Evolutionary conservation across 2,113 vertebrate species (phyloP).

Genomic region (Neotoma lepida): DNA sequence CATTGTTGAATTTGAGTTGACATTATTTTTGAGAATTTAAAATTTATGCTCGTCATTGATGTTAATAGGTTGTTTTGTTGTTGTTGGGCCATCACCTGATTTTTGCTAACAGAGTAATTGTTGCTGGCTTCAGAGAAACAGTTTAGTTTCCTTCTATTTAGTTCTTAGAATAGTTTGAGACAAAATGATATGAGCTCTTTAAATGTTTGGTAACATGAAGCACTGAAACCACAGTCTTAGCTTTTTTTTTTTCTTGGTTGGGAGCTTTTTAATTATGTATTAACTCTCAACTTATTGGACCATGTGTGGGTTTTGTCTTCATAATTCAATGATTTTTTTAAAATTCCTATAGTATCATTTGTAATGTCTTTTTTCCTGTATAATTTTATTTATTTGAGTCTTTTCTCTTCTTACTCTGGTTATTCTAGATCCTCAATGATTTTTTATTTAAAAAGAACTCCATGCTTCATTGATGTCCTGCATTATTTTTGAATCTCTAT

Average conservation of each 20-base stretch:
- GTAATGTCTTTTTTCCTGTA: not conserved
- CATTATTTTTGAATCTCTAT: not conserved
- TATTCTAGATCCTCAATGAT: not conserved
- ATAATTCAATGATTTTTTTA: not conserved
- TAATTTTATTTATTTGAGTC: not conserved
- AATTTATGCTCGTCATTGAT: not conserved
- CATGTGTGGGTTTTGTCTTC: not conserved
- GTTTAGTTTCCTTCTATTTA: not conserved
- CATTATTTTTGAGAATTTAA: not conserved
- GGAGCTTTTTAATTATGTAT: not conserved
- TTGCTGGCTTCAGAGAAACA: not conserved
- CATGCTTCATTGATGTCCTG: not conserved
- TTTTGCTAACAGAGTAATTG: not conserved
- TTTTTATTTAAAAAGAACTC: not conserved
- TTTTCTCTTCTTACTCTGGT: not conserved
- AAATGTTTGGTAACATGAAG: not conserved
- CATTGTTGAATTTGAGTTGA: not conserved
- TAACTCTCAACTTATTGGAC: not conserved
- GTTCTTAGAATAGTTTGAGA: not conserved
- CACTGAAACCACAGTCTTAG: not conserved
- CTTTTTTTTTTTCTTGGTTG: not conserved
- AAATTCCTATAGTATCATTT: not conserved
- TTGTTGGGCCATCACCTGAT: not conserved
- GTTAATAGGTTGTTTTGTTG: not conserved
- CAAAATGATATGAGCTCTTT: not conserved